Base-by-base conservation (phyloP, 2,888 invertebrate genomes). In the Lycocerus yunnanus region DNA sequence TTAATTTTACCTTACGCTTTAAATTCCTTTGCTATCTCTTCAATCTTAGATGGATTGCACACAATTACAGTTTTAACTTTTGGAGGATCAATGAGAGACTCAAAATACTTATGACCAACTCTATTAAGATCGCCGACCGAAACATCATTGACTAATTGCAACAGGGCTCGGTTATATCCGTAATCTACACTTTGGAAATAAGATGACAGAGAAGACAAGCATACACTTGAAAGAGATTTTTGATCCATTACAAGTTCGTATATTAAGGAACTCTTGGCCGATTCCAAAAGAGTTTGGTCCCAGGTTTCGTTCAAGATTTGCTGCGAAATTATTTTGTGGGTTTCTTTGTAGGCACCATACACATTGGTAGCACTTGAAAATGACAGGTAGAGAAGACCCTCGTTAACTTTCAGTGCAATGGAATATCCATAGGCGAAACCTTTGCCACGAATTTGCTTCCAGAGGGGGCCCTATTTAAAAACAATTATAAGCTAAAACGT, bases 211-310 rank as follows among this genome's bases (percentile, higher is more conserved):
- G 95, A 94, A 81, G 93, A 90, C 58, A 87, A 85, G 18, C 95
- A 93, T 16, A 94, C 91, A 82, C 92, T 91, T 0, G 93, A 92
- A 11, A 95, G 91, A 72, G 93, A 94, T 83, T 94, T 93, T 86
- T 96, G 95, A 78, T 91, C 89, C 80, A 94, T 93, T 75, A 97
- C 94, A 68, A 95, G 91, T 84, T 96, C 94, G 86, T 94, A 97
- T 77, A 97, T 92, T 14, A 95, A 89, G 14, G 96, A 95, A 84
- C 95, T 95, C 83, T 92, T 93, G 0, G 96, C 96, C 0, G 96
- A 94, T 81, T 94, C 94, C 81, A 96, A 90, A 74, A 96, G 88
- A 60, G 93, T 91, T 10, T 89, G 88, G 74, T 95, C 94, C 90
- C 96, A 94, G 69, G 90, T 88, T 24, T 90, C 88, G 0, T 90